phyloP scores from a whole-genome alignment of 2,113 vertebrate species.

The Tetrao urogallus region DNA sequence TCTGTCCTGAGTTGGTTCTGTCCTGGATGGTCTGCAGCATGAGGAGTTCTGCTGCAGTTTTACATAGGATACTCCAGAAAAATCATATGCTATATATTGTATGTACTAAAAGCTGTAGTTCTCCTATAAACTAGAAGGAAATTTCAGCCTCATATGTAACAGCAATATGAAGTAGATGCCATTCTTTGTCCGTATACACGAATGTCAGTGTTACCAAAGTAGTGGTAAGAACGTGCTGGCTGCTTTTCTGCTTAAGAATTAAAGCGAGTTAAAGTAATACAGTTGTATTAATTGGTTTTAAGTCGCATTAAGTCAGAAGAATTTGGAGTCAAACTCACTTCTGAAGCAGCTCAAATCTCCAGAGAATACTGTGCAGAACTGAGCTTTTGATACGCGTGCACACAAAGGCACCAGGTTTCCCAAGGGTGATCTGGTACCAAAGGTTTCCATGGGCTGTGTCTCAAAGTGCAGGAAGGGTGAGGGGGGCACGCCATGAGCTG shows the following conservation, averaged over 20 bases:
- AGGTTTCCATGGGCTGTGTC: no score
- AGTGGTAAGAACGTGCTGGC: not conserved
- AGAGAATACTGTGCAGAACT: fast-evolving
- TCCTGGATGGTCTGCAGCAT: not conserved
- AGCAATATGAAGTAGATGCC: not conserved
- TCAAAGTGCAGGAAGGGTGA: not conserved
- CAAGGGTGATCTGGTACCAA: not conserved
- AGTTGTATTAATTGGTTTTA: not conserved
- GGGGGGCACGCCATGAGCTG: not conserved
- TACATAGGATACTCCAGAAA: conserved; percentile 3
- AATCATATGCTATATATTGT: not conserved
- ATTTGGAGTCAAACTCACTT: not conserved
- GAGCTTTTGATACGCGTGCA: not conserved
- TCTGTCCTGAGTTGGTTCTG: not conserved
- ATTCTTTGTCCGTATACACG: not conserved
- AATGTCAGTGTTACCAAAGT: not conserved
- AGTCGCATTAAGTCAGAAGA: fast-evolving
- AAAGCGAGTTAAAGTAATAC: not conserved
- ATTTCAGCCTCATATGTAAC: not conserved
- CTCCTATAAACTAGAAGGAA: not conserved
- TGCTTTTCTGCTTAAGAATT: not conserved
- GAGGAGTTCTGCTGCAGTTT: not conserved
- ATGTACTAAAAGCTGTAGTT: not conserved
- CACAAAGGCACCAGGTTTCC: not conserved
- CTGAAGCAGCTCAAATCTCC: not conserved